Evolutionary conservation across 2,797 vertebrate species (phyloP).

Genomic region (Lycodopsis pacificus): DNA sequence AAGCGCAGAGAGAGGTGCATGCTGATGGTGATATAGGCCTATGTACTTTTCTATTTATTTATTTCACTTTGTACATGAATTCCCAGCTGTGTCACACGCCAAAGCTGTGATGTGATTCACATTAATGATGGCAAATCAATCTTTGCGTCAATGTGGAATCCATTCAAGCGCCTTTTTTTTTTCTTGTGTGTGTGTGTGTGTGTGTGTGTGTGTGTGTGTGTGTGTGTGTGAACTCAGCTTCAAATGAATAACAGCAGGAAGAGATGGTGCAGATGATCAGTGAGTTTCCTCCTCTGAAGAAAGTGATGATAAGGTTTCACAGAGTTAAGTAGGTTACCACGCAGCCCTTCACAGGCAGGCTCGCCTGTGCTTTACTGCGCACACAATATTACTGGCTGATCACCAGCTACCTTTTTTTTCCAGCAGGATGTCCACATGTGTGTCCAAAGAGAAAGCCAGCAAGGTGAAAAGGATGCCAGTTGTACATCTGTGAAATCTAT

Average conservation of each 20-base stretch:
- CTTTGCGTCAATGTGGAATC: conserved; percentile 52
- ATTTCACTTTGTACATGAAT: conserved; percentile 23
- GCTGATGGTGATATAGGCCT: conserved; percentile 28
- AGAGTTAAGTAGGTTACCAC: conserved; percentile 65
- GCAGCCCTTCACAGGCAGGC: conserved; percentile 20
- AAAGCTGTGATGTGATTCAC: conserved; percentile 43
- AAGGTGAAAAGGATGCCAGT: conserved; percentile 44
- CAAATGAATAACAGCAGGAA: conserved; percentile 69
- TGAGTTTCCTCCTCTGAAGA: conserved; percentile 45
- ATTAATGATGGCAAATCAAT: conserved; percentile 55
- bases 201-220: not conserved
- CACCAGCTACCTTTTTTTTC: conserved; percentile 60
- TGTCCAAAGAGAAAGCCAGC: conserved; percentile 59
- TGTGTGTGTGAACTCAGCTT: conserved; percentile 8
- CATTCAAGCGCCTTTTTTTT: not conserved
- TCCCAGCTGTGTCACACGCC: conserved; percentile 44
- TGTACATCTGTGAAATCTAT: conserved; percentile 71
- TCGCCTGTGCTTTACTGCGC: conserved; percentile 24
- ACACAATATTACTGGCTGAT: conserved; percentile 57
- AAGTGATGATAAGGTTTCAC: conserved; percentile 50
- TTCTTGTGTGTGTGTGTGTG: too few species aligned
- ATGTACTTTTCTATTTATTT: not conserved
- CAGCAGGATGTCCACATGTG: conserved; percentile 53
- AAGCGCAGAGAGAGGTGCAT: conserved; percentile 8
- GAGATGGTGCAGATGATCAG: conserved; percentile 54